Evolutionary conservation across 1,140 invertebrate genomes (phyloP).

Genomic region (Dreissena polymorpha): DNA sequence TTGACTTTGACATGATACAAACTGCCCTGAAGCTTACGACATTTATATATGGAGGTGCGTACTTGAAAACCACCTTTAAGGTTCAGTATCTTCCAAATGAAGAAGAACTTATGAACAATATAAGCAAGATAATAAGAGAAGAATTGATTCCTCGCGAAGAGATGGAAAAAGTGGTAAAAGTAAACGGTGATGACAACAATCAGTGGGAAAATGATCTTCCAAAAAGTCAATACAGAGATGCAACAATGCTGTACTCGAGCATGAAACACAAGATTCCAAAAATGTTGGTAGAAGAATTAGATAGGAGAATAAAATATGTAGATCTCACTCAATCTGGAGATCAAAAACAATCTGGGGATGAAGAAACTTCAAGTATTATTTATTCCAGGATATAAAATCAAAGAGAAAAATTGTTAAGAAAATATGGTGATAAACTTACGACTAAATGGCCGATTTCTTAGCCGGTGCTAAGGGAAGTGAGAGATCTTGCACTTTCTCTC

Average conservation of each 20-base stretch:
- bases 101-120: neutral
- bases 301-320: no score
- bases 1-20: constrained; percentile 8
- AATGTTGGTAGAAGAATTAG: no score
- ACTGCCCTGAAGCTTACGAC: neutral
- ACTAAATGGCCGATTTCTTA: no score
- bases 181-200: neutral
- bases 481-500: no score
- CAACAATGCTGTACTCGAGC: neutral
- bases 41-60: neutral
- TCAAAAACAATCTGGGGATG: no score
- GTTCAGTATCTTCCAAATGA: constrained; percentile 6
- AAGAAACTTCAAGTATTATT: no score
- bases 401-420: no score
- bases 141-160: neutral
- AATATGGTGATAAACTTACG: no score
- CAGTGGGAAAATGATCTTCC: neutral
- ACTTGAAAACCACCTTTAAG: neutral
- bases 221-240: neutral
- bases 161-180: neutral
- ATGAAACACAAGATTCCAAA: no score
- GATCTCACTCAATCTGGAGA: no score
- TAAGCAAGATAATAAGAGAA: neutral
- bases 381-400: no score
- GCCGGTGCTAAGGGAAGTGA: no score